Evolutionary conservation across 2,113 vertebrate genomes (phyloP), one percentile per base, ranked within the genome.

Genomic region (Chloroceryle aenea): DNA sequence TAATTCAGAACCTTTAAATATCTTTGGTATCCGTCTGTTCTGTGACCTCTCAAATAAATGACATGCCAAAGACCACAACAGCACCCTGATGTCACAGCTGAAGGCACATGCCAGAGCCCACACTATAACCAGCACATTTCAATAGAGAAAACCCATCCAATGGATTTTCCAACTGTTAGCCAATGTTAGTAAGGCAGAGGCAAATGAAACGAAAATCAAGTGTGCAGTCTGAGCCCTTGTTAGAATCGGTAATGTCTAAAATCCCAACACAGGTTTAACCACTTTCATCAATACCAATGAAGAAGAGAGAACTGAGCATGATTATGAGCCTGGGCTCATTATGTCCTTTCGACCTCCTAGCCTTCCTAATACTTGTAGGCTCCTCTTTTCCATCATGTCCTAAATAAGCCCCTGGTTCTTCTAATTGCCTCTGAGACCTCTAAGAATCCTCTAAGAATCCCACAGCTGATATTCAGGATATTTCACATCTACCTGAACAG

Each of bases 301-400:
- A 5, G 2, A 19, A 59, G 64, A 58, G 21, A 88, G 53, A 61
- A 29, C 13, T 29, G 78, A 19, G 45, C 9, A 9, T 17, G 19
- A 59, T 23, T 32, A 27, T 11, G 27, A 82, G 48, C n/a, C 14
- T 18, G 3, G 48, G 7, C 18, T 83, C 32, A 21, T 23, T 3
- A 12, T 1, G 10, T 22, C 56, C 38, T 68, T 47, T 22, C 0
- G 0, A 63, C 1, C 11, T 72, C 81, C 66, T 29, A 80, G 38
- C 19, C 47, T 22, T 26, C 40, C 55, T 3, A 21, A 29, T 5
- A 38, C 32, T 3, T 0, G 6, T 17, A 67, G 45, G 9, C 26
- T 69, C 18, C 22, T 26, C 34, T 81, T 10, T 29, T 10, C 29
- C 20, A 56, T 66, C 32, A 13, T 12, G 25, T 29, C 25, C 52